Conservation (phyloP, 2,113 vertebrate genomes). For the Sceloporus tristichus region DNA sequence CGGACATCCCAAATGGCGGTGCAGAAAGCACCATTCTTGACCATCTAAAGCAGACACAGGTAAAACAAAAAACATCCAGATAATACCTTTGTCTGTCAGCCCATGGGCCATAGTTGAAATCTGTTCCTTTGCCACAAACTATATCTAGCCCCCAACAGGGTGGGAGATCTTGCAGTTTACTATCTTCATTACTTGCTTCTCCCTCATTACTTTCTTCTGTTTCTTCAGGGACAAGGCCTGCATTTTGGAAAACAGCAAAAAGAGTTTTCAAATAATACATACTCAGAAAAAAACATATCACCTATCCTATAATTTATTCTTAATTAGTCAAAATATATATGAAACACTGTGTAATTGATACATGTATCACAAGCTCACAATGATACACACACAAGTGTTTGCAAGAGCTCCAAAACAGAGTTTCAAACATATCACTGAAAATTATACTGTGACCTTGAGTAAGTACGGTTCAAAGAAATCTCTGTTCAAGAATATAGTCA, state of each 20-base stretch:
- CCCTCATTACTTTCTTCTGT: conserved; percentile 85
- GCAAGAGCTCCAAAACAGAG: background rate
- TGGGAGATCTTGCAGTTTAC: conserved; percentile 94
- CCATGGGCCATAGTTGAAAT: conserved; percentile 99
- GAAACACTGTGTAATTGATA: background rate
- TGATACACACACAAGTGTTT: background rate
- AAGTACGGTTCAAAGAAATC: background rate
- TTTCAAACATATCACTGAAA: background rate
- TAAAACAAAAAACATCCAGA: conserved; percentile 10
- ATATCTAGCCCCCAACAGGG: conserved; percentile 98
- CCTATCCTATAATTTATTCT: conserved; percentile 17
- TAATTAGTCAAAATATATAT: conserved; percentile 38
- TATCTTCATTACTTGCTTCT: conserved; percentile 87
- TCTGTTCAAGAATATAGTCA: background rate
- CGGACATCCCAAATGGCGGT: too few species aligned
- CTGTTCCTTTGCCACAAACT: conserved; percentile 98
- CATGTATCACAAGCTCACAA: background rate
- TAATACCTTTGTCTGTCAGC: conserved; percentile 94
- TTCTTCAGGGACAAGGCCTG: conserved; percentile 94
- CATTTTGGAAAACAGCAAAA: conserved; percentile 52
- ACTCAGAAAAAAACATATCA: background rate
- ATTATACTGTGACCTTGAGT: background rate
- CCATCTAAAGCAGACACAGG: background rate
- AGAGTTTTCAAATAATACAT: conserved; percentile 16
- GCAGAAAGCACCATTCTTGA: too few species aligned